phyloP scores from a whole-genome alignment of 2,888 invertebrate genomes.

The Graphium colonna region DNA sequence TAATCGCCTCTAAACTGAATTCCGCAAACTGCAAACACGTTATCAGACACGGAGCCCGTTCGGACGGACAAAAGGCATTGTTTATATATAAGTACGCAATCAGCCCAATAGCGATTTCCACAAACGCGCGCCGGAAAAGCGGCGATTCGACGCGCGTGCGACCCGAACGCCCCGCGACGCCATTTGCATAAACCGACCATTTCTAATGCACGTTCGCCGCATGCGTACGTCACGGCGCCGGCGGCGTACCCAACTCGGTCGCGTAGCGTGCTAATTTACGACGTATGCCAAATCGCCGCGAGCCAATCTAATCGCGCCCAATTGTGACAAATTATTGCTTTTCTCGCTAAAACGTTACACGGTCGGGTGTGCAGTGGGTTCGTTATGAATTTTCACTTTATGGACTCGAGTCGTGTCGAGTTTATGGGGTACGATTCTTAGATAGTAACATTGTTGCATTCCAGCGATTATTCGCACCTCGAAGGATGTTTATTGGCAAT shows the following conservation, averaged over 20 bases:
- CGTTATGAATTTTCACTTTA: constrained; percentile 65
- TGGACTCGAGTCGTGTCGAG: constrained; percentile 34
- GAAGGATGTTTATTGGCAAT: constrained; percentile 68
- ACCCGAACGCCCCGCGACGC: constrained; percentile 50
- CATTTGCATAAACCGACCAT: constrained; percentile 61
- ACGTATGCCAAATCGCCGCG: constrained; percentile 74
- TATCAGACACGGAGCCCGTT: constrained; percentile 51
- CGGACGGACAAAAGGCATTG: constrained; percentile 74
- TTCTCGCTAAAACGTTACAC: constrained; percentile 73
- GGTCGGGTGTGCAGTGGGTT: constrained; percentile 48
- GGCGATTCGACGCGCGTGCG: constrained; percentile 77
- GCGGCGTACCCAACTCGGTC: constrained; percentile 55
- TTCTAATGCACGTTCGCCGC: constrained; percentile 38
- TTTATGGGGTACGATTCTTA: constrained; percentile 53
- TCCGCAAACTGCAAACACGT: constrained; percentile 44
- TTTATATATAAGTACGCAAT: constrained; percentile 71
- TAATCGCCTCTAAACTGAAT: constrained; percentile 39
- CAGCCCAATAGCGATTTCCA: constrained; percentile 79
- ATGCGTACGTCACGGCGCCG: constrained; percentile 27
- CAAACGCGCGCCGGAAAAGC: constrained; percentile 59
- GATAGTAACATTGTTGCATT: constrained; percentile 63
- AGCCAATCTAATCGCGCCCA: constrained; percentile 78
- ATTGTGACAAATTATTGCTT: constrained; percentile 79
- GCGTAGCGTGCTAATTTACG: constrained; percentile 36
- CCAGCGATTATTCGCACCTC: constrained; percentile 63